A percentile compares a stretch with the other conserved stretches of the same genome.
These are phyloP conservation scores for Ibycter americanus DNA, from an alignment of 2,797 vertebrate genomes.

Conservation along the genomic window DNA sequence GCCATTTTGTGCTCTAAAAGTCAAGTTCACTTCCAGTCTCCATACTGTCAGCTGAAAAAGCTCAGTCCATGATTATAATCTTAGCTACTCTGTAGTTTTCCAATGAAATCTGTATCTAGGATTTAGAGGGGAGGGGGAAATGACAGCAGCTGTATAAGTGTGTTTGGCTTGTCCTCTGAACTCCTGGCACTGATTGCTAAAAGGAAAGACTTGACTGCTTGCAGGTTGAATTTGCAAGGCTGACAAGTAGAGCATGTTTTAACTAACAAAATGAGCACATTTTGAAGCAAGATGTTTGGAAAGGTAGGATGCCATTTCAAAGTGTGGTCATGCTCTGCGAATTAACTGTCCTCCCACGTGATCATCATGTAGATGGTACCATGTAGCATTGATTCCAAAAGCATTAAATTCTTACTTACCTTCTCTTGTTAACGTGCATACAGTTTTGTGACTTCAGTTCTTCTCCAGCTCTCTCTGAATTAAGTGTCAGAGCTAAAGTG, in stretches of 20 bases:
- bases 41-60: not conserved
- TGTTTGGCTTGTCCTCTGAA: not conserved
- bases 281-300: not conserved
- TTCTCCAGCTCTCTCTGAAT: not conserved
- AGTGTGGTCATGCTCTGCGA: not conserved
- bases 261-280: not conserved
- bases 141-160: not conserved
- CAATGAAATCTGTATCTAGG: not conserved
- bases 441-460: not conserved
- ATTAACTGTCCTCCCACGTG: not conserved
- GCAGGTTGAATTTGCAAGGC: not conserved
- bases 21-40: not conserved
- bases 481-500: not conserved
- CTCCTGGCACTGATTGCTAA: not conserved
- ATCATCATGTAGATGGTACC: not conserved
- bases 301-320: not conserved
- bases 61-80: not conserved
- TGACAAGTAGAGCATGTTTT: not conserved
- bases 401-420: not conserved
- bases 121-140: not conserved
- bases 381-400: not conserved
- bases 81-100: slow-evolving; percentile 9
- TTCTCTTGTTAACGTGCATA: not conserved
- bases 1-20: not conserved
- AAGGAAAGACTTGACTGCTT: not conserved